These are phyloP conservation scores for Andrena dorsata DNA, from an alignment of 2,888 invertebrate genomes.

Conservation along the genomic window DNA sequence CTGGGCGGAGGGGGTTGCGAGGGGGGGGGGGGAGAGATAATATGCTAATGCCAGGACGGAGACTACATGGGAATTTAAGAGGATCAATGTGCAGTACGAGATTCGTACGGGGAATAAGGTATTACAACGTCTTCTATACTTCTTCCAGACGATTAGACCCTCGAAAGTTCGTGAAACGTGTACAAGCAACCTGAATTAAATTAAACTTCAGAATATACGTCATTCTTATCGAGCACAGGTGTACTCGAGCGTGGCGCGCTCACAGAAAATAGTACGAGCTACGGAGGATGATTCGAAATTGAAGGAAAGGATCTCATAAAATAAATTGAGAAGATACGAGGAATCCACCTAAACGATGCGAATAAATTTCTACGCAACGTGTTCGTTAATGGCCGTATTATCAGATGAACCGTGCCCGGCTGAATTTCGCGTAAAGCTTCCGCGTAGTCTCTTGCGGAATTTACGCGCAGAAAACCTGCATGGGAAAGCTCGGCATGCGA, in stretches of 20 bases:
- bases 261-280: not conserved
- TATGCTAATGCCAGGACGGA: slow-evolving; percentile 81
- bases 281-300: not conserved
- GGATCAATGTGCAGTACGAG: slow-evolving; percentile 80
- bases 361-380: not conserved
- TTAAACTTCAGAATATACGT: slow-evolving; percentile 62
- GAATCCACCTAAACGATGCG: not conserved
- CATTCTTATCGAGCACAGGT: slow-evolving; percentile 54
- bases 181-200: slow-evolving; percentile 60
- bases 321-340: not conserved
- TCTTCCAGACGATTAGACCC: slow-evolving; percentile 74
- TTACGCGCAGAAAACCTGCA: slow-evolving; percentile 74
- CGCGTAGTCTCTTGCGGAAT: slow-evolving; percentile 55
- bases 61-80: slow-evolving; percentile 82
- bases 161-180: slow-evolving; percentile 53
- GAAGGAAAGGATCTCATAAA: too few species aligned
- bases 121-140: slow-evolving; percentile 73
- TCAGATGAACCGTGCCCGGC: slow-evolving; percentile 75
- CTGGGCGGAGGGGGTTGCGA: slow-evolving; percentile 53
- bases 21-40: slow-evolving; percentile 80
- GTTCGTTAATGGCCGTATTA: slow-evolving; percentile 77
- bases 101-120: slow-evolving; percentile 74
- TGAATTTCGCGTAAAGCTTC: slow-evolving; percentile 78
- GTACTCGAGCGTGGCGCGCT: slow-evolving; percentile 7
- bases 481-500: slow-evolving; percentile 83